Percentiles rank a stretch among this genome's conserved stretches.
Conservation (phyloP, 2,113 vertebrate species). For the Rhadina sibilatrix region DNA sequence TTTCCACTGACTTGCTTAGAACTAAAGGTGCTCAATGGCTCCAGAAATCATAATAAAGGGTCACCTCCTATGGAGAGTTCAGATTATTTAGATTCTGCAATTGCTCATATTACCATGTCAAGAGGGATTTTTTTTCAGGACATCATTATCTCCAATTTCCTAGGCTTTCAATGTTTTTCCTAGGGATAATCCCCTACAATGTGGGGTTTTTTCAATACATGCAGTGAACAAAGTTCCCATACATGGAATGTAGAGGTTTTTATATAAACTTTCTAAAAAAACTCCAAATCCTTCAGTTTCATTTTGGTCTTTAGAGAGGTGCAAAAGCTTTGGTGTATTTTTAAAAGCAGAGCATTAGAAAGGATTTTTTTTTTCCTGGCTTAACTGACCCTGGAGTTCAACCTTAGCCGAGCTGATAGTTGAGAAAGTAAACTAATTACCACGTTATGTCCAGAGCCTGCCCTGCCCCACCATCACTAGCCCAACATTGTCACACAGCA, state of each 20-base stretch:
- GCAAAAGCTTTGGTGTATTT: neutral
- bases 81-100: neutral
- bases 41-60: neutral
- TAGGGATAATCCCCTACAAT: neutral
- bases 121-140: neutral
- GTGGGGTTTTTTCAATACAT: neutral
- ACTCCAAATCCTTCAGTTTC: neutral
- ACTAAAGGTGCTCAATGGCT: neutral
- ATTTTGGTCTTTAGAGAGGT: neutral
- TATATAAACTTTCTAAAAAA: neutral
- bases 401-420: conserved; percentile 7
- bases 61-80: neutral
- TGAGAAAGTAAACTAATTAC: conserved; percentile 42
- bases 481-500: neutral
- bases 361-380: neutral
- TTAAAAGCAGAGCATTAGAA: neutral
- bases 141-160: neutral
- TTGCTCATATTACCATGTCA: neutral
- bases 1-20: neutral
- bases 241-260: neutral
- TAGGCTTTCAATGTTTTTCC: neutral
- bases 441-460: neutral
- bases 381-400: conserved; percentile 2
- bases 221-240: neutral
- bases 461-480: neutral